Evolutionary conservation across 2,888 invertebrate species (phyloP), one percentile per base, ranked within the genome.

Genomic region (Pherbina coryleti): DNA sequence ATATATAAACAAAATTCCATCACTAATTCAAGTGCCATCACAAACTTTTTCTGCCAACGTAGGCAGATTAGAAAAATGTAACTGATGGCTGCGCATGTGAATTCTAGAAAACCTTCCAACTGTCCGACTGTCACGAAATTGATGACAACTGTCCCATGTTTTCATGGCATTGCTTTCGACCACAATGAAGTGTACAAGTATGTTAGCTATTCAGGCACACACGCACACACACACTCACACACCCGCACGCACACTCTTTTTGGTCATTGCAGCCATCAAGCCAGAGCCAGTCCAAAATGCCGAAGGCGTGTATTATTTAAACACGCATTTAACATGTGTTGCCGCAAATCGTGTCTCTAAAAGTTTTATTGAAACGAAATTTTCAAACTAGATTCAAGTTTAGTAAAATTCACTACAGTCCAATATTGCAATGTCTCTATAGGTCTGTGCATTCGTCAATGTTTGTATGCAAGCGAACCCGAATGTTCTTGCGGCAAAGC

Each of bases 251-350:
- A 11, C 60, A 22, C 22, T 28, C 28, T 0, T 60, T 14, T 14
- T 3, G 60, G 14, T 5, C 25, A 37, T 37, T 11, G 2, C 28
- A 31, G 25, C 25, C 60, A 14, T 5, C 17, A 60, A 60, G 25
- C 25, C 28, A 5, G 5, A 60, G 60, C 28, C 17, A 25, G 28
- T 60, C 28, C 5, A 14, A 60, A 60, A 28, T 8, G n/a, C 37
- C 31, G 37, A 66, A 37, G 31, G 25, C 37, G 34, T 44, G 69
- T n/a, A 51, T 69, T 51, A 11, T 34, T 60, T 22, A 49, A 51
- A 66, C 74, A 75, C 74, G 74, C 66, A 75, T 75, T 53, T 64
- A 53, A 25, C 64, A 66, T 66, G 28, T 75, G 74, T 66, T 66
- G 74, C 74, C 64, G 34, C 74, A 75, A 64, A 66, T 75, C 74